A percentile compares a stretch with the other conserved stretches of the same genome.
phyloP scores from a whole-genome alignment of 2,797 vertebrate genomes.

The Falco concolor region DNA sequence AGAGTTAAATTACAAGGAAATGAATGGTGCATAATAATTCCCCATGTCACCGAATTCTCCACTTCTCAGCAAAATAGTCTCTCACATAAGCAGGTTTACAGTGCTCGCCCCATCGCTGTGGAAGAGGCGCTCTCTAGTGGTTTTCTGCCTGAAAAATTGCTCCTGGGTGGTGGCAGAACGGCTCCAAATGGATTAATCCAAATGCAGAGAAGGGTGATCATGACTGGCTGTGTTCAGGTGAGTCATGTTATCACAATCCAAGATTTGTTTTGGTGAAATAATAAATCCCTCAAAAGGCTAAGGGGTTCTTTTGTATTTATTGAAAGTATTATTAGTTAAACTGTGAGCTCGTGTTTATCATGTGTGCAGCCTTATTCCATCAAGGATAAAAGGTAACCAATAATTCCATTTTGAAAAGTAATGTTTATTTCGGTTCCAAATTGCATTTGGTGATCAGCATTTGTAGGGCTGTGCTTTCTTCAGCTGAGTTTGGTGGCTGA shows the following conservation, averaged over 20 bases:
- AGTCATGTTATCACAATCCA: neutral
- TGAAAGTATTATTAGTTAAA: neutral
- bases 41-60: slow-evolving; percentile 57
- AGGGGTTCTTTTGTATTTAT: neutral
- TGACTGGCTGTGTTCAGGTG: neutral
- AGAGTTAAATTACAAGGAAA: slow-evolving; percentile 75
- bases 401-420: neutral
- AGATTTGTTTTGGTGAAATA: neutral
- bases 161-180: neutral
- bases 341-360: neutral
- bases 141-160: neutral
- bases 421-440: neutral
- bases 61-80: slow-evolving; percentile 27
- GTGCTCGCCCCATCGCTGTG: neutral
- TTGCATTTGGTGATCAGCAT: neutral
- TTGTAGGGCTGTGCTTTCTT: neutral
- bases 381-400: neutral
- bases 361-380: neutral
- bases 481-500: neutral
- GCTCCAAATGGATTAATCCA: neutral
- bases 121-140: slow-evolving; percentile 70
- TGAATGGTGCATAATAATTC: slow-evolving; percentile 72
- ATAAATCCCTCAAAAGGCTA: neutral
- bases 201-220: neutral
- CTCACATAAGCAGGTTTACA: neutral